A percentile compares a stretch with the other conserved stretches of the same genome.
phyloP scores from a whole-genome alignment of 2,888 invertebrate species.

The Embidobia sp. region DNA sequence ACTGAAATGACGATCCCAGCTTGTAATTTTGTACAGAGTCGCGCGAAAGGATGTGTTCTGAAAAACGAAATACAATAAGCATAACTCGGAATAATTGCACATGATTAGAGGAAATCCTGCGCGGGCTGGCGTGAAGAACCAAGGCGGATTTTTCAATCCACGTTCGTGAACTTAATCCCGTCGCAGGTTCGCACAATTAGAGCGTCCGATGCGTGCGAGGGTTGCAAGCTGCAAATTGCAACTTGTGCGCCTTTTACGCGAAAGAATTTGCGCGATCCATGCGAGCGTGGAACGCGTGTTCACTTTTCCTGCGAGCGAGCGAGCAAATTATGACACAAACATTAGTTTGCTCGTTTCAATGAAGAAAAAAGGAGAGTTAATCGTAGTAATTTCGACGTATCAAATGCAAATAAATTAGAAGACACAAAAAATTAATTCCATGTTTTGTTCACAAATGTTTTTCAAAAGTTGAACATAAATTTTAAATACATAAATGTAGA shows the following conservation, averaged over 20 bases:
- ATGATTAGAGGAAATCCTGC: constrained; percentile 54
- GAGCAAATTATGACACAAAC: neutral
- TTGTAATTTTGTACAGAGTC: too few species aligned
- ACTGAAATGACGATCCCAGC: too few species aligned
- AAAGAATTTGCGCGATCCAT: constrained; percentile 29
- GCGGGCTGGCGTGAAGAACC: constrained; percentile 22
- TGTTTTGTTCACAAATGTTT: too few species aligned
- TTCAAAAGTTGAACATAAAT: too few species aligned
- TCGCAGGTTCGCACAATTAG: constrained; percentile 53
- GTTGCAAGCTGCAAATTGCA: constrained; percentile 46
- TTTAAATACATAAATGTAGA: too few species aligned
- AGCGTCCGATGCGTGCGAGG: constrained; percentile 41
- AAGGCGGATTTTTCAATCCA: constrained; percentile 32
- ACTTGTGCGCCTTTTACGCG: constrained; percentile 28
- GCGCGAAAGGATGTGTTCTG: too few species aligned
- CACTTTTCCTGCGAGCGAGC: constrained; percentile 12
- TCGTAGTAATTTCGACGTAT: neutral
- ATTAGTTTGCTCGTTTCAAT: too few species aligned
- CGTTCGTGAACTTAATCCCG: constrained; percentile 24
- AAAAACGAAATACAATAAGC: too few species aligned
- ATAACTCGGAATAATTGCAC: constrained; percentile 32
- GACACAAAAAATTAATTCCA: too few species aligned
- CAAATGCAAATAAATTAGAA: neutral
- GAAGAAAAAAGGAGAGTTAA: too few species aligned
- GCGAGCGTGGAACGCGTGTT: constrained; percentile 22